phyloP scores from a whole-genome alignment of 1,140 invertebrate species.

The Lasaia peninsularis region DNA sequence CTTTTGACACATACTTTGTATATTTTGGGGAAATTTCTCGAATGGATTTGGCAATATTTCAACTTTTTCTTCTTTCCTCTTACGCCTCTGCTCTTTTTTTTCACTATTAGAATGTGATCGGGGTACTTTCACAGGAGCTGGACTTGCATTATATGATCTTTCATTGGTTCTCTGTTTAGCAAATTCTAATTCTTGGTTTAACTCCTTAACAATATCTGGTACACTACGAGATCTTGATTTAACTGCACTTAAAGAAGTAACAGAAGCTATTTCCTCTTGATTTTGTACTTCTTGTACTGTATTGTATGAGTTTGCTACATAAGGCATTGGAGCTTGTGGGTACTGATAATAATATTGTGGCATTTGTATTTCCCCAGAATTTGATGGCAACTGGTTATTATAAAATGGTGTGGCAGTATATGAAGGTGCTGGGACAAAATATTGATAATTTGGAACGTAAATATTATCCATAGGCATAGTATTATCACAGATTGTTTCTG shows the following conservation, averaged over 20 bases:
- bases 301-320: constrained; percentile 39
- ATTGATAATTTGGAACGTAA: constrained; percentile 64
- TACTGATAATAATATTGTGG: constrained; percentile 63
- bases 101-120: constrained; percentile 37
- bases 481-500: constrained; percentile 51
- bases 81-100: constrained; percentile 43
- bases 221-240: constrained; percentile 81
- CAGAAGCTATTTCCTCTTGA: constrained; percentile 37
- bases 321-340: constrained; percentile 48
- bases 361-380: constrained; percentile 41
- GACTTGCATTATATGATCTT: constrained; percentile 60
- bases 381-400: constrained; percentile 37
- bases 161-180: constrained; percentile 73
- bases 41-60: constrained; percentile 75
- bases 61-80: constrained; percentile 40
- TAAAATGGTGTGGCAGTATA: constrained; percentile 48
- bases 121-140: constrained; percentile 47
- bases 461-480: constrained; percentile 46
- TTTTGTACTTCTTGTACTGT: constrained; percentile 40
- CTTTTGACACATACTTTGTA: constrained; percentile 83
- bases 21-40: constrained; percentile 76
- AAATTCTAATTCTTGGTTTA: constrained; percentile 82
- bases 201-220: constrained; percentile 84
- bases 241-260: constrained; percentile 49
- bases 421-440: constrained; percentile 51